Percentiles rank a stretch among this genome's conserved stretches.
These are phyloP conservation scores for Thamnophis sirtalis DNA, from an alignment of 2,113 vertebrate genomes.

Conservation along the genomic window DNA sequence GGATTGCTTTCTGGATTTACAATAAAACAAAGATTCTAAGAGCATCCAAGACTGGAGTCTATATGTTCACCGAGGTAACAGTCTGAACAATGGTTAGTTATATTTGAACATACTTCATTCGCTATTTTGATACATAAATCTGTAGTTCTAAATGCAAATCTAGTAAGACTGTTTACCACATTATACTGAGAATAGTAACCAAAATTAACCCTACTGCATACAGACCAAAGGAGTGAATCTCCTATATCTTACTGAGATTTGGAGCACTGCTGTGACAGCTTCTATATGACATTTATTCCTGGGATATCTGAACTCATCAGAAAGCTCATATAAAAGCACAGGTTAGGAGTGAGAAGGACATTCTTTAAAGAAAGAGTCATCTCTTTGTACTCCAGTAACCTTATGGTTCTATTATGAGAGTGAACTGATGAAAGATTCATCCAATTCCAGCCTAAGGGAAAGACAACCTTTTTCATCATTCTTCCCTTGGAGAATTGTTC, in stretches of 20 bases:
- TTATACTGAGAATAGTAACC: not conserved
- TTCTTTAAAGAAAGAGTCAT: constrained; percentile 24
- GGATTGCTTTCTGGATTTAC: not conserved
- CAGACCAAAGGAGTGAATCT: not conserved
- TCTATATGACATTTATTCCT: not conserved
- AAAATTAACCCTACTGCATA: not conserved
- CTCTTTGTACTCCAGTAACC: not conserved
- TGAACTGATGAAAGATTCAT: constrained; percentile 25
- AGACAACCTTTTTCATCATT: not conserved
- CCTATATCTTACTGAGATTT: not conserved
- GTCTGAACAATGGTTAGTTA: not conserved
- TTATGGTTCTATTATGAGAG: not conserved
- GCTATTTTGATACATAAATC: not conserved
- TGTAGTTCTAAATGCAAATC: not conserved
- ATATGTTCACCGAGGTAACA: too few species aligned
- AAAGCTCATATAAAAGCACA: not conserved
- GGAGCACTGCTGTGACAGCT: not conserved
- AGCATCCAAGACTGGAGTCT: not conserved
- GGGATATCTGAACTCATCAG: not conserved
- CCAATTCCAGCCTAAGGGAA: constrained; percentile 27
- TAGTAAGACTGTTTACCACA: not conserved
- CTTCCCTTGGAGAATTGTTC: constrained; percentile 40
- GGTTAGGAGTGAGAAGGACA: constrained; percentile 29
- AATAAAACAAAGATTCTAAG: not conserved
- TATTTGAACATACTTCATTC: not conserved